Conservation (phyloP, 2,797 vertebrate genomes). For the Apogon hyalosoma region DNA sequence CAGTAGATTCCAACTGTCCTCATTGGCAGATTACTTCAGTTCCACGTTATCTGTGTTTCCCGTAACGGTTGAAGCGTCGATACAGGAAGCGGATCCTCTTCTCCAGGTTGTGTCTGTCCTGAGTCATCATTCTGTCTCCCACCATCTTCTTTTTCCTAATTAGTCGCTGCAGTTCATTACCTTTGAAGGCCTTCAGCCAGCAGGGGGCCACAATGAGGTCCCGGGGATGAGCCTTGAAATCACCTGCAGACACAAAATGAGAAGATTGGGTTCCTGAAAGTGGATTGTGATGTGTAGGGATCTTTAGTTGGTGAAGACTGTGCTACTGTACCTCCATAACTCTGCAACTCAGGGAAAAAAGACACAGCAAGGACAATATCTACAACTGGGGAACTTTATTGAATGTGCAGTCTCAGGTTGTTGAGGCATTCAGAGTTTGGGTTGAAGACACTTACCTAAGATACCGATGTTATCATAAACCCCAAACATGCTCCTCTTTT, state of each 20-base stretch:
- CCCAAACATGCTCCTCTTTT: conserved; percentile 92
- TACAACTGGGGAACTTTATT: neutral
- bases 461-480: conserved; percentile 96
- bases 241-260: conserved; percentile 78
- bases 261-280: neutral
- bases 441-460: conserved; percentile 81
- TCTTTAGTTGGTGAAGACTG: neutral
- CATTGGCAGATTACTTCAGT: neutral
- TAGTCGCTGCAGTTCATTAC: conserved; percentile 92
- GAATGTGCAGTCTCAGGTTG: neutral
- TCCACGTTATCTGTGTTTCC: conserved; percentile 87
- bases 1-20: conserved; percentile 30
- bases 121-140: conserved; percentile 90
- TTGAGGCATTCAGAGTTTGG: neutral
- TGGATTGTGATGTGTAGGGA: neutral
- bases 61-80: conserved; percentile 90
- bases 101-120: conserved; percentile 88
- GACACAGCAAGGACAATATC: neutral
- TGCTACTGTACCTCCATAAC: no score
- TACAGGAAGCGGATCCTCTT: conserved; percentile 93
- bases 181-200: conserved; percentile 91
- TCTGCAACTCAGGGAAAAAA: neutral
- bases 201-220: conserved; percentile 87
- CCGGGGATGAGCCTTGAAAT: conserved; percentile 92
- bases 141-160: conserved; percentile 91